Conservation (phyloP, 2,113 vertebrate genomes). For the Camelus bactrianus region DNA sequence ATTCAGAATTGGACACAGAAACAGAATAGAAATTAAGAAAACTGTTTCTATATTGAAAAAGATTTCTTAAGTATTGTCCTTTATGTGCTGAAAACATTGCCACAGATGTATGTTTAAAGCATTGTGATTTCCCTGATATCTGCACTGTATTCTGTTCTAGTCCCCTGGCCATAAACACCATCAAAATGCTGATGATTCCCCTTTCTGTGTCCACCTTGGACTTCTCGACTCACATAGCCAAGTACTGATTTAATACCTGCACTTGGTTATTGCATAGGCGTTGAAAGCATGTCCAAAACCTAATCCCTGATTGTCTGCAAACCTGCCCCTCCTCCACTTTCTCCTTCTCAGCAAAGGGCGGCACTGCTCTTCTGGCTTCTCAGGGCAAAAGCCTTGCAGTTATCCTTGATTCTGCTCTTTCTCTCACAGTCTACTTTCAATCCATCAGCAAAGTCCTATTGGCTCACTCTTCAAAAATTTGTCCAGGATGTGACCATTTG, state of each 20-base stretch:
- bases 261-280: too few relatives aligned
- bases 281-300: not conserved
- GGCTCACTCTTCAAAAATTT: not conserved
- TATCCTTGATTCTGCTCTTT: not conserved
- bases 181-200: not conserved
- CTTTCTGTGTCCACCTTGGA: not conserved
- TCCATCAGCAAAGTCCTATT: not conserved
- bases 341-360: not conserved
- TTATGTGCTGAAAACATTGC: not conserved
- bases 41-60: not conserved
- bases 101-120: not conserved
- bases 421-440: not conserved
- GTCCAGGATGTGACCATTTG: not conserved
- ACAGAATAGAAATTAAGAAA: constrained; percentile 32
- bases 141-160: not conserved
- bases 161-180: not conserved
- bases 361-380: accelerated
- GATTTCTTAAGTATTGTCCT: not conserved
- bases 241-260: not conserved
- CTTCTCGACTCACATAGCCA: not conserved
- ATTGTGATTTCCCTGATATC: not conserved
- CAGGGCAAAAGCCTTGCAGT: not conserved
- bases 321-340: not conserved
- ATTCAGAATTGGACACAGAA: constrained; percentile 15
- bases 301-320: not conserved